These are phyloP conservation scores for Sebastolobus alascanus DNA, from an alignment of 2,797 vertebrate genomes.

Conservation along the genomic window DNA sequence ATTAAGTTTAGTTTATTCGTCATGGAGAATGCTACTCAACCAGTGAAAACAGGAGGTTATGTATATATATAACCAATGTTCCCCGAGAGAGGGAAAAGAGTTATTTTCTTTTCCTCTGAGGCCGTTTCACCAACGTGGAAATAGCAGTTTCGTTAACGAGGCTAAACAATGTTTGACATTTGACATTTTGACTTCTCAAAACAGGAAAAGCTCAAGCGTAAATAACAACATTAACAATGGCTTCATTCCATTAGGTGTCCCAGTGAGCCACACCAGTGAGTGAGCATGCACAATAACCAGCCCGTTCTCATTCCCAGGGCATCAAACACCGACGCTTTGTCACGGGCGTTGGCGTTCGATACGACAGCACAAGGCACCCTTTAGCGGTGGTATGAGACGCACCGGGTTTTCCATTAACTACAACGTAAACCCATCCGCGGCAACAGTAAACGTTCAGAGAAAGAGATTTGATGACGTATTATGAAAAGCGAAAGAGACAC, in stretches of 20 bases:
- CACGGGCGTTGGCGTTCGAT: too few species aligned
- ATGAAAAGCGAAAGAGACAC: too few species aligned
- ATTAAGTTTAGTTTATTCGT: neutral
- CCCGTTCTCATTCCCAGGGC: too few species aligned
- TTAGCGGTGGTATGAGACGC: too few species aligned
- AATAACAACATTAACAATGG: neutral
- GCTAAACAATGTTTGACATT: neutral
- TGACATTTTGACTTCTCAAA: neutral
- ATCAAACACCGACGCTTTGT: too few species aligned
- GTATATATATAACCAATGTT: neutral
- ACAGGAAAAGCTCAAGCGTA: neutral
- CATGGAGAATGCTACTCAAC: neutral
- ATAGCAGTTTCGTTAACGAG: neutral
- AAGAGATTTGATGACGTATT: too few species aligned
- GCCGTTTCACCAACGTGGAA: neutral
- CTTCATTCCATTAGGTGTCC: neutral
- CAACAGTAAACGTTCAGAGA: too few species aligned
- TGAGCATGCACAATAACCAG: neutral
- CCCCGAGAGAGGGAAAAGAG: neutral
- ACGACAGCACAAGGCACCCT: too few species aligned
- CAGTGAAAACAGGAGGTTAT: neutral
- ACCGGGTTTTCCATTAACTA: too few species aligned
- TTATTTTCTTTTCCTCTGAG: neutral
- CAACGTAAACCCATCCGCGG: too few species aligned
- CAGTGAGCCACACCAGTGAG: neutral